Evolutionary conservation across 2,888 invertebrate species (phyloP).

Genomic region (Eupithecia inturbata): DNA sequence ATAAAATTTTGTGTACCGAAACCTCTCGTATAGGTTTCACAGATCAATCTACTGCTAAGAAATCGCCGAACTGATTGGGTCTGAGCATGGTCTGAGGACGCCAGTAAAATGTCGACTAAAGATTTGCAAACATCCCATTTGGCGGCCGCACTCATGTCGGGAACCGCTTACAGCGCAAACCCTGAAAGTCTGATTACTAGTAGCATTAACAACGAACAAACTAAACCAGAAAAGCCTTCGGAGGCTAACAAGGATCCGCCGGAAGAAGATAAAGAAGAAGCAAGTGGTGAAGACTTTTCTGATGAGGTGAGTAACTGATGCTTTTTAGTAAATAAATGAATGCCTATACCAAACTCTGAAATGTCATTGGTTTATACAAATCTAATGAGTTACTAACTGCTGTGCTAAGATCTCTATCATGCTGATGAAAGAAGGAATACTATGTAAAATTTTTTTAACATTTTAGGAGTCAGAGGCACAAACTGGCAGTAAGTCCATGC

Average conservation of each 20-base stretch:
- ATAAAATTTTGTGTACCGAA: neutral
- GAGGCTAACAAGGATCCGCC: slow-evolving; percentile 60
- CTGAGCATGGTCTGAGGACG: neutral
- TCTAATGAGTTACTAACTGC: neutral
- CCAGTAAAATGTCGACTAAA: slow-evolving; percentile 52
- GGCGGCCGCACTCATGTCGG: slow-evolving; percentile 79
- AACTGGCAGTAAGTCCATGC: slow-evolving; percentile 76
- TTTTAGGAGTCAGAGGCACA: slow-evolving; percentile 78
- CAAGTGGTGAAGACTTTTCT: slow-evolving; percentile 77
- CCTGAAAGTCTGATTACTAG: slow-evolving; percentile 45
- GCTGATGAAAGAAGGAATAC: neutral
- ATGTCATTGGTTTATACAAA: neutral
- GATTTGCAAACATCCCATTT: slow-evolving; percentile 80
- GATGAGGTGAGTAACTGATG: slow-evolving; percentile 67
- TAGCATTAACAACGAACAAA: slow-evolving; percentile 52
- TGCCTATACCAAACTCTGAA: neutral
- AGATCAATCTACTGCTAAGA: neutral
- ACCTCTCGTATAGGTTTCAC: neutral
- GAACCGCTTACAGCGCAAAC: slow-evolving; percentile 56
- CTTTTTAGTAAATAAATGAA: neutral
- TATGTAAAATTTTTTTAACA: neutral
- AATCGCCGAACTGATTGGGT: neutral
- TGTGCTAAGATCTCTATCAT: neutral
- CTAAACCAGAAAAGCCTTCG: slow-evolving; percentile 61
- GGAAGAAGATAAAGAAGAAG: slow-evolving; percentile 78